Conservation (phyloP, 2,797 vertebrate species). For the Mormyrus proboscirostris region DNA sequence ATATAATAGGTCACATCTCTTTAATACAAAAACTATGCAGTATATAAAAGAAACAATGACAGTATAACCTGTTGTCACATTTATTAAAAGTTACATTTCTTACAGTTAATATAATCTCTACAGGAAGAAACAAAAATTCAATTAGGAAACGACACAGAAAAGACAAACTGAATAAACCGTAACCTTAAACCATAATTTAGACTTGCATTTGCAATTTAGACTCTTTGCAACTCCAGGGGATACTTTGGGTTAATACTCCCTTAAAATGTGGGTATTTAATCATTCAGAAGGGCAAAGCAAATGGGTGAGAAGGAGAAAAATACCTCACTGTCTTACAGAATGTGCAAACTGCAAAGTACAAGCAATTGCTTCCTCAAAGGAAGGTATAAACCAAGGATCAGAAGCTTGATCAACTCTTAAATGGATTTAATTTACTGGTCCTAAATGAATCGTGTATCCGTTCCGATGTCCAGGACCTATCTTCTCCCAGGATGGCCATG, state of each 20-base stretch:
- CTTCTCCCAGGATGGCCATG: slow-evolving; percentile 66
- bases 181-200: slow-evolving; percentile 28
- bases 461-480: slow-evolving; percentile 45
- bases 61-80: slow-evolving; percentile 37
- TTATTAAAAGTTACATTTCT: slow-evolving; percentile 65
- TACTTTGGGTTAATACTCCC: slow-evolving; percentile 29
- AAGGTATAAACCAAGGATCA: slow-evolving; percentile 36
- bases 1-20: neutral
- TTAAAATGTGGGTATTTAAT: slow-evolving; percentile 27
- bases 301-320: slow-evolving; percentile 27
- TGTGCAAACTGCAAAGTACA: slow-evolving; percentile 58
- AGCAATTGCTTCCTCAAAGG: slow-evolving; percentile 31
- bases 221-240: slow-evolving; percentile 31
- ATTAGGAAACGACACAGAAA: slow-evolving; percentile 25
- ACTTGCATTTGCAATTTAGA: neutral
- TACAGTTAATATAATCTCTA: slow-evolving; percentile 55
- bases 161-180: slow-evolving; percentile 40
- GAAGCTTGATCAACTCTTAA: slow-evolving; percentile 44
- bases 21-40: neutral
- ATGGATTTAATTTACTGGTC: slow-evolving; percentile 11
- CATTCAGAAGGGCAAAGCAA: neutral
- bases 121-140: slow-evolving; percentile 39
- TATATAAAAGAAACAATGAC: neutral
- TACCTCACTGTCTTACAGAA: slow-evolving; percentile 41
- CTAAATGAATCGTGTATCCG: slow-evolving; percentile 1